Conservation (phyloP, 92 coral and sea anemone species). For the Desmophyllum pertusum region DNA sequence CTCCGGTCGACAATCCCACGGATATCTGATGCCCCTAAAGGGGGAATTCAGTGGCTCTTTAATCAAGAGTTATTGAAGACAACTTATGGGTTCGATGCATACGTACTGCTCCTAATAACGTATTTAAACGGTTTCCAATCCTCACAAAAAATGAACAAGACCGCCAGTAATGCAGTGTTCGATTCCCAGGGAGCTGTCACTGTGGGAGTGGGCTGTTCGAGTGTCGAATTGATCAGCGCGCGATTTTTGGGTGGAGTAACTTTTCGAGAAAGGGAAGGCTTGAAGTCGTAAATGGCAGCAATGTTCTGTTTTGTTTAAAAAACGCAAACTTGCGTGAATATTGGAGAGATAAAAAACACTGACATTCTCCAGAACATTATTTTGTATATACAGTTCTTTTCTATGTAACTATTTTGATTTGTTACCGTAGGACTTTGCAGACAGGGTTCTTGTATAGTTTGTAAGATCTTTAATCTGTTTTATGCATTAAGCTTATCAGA, state of each 20-base stretch:
- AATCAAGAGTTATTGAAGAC: background rate
- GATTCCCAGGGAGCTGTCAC: background rate
- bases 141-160: background rate
- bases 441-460: background rate
- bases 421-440: background rate
- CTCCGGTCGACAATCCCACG: background rate
- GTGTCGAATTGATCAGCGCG: background rate
- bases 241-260: background rate
- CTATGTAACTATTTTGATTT: background rate
- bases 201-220: background rate
- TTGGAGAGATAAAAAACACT: background rate
- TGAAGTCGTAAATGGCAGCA: background rate
- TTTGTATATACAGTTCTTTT: slow-evolving; percentile 1
- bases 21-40: background rate
- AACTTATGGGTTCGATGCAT: background rate
- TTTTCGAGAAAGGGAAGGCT: background rate
- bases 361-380: background rate
- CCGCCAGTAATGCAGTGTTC: background rate
- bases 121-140: background rate
- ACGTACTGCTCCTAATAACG: background rate
- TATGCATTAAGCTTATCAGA: background rate
- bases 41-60: background rate
- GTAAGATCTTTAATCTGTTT: background rate
- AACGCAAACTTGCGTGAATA: background rate
- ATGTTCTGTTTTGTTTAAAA: background rate